phyloP scores from a whole-genome alignment of 1,140 invertebrate genomes.

The Mizuhopecten yessoensis region DNA sequence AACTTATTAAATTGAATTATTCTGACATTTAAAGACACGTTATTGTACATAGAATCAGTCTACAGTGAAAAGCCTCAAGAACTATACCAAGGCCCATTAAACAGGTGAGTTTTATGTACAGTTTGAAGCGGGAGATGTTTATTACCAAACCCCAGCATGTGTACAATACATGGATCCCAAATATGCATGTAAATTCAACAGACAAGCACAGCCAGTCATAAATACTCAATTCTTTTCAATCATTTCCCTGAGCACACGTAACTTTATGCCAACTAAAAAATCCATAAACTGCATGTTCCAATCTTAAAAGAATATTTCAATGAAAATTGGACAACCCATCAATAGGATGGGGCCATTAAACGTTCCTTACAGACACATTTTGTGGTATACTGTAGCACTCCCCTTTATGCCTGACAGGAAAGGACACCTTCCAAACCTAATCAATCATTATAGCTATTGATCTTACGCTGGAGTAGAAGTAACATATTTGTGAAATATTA shows the following conservation, averaged over 20 bases:
- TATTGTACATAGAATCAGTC: too few relatives aligned
- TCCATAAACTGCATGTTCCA: background rate
- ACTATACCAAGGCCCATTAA: too few relatives aligned
- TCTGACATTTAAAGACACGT: too few relatives aligned
- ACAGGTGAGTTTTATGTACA: constrained; percentile 17
- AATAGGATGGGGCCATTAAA: background rate
- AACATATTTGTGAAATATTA: background rate
- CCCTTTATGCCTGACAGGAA: background rate
- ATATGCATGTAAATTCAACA: background rate
- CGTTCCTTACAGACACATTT: background rate
- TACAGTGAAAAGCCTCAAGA: too few relatives aligned
- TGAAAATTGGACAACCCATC: constrained; percentile 19
- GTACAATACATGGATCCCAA: background rate
- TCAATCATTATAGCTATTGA: background rate
- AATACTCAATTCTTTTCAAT: constrained; percentile 18
- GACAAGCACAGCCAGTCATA: background rate
- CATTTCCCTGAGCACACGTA: background rate
- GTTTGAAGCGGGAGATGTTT: background rate
- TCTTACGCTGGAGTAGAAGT: background rate
- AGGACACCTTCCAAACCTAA: background rate
- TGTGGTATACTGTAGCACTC: too few relatives aligned
- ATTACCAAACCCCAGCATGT: background rate
- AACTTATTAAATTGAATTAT: too few relatives aligned
- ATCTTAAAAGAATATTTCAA: constrained; percentile 18
- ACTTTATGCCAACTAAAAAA: background rate